These are phyloP conservation scores for Temnothorax longispinosus DNA, from an alignment of 1,140 invertebrate genomes.

Conservation along the genomic window DNA sequence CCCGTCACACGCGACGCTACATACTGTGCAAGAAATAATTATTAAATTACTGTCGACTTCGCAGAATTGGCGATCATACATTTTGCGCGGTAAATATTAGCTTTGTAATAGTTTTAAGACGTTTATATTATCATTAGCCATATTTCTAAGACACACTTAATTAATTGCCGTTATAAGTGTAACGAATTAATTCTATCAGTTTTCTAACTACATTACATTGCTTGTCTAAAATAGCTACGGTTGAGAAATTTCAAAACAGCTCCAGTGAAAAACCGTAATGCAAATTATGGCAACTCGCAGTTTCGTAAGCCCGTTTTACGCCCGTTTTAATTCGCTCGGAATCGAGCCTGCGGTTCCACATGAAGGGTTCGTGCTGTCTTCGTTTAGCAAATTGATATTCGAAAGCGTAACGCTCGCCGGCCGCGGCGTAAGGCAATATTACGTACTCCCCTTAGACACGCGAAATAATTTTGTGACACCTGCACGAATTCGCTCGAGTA, in stretches of 20 bases:
- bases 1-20: not conserved
- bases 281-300: not conserved
- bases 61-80: not conserved
- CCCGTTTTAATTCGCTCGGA: conserved; percentile 8
- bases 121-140: not conserved
- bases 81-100: not conserved
- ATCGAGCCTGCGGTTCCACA: not conserved
- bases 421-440: not conserved
- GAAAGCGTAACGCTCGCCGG: conserved; percentile 6
- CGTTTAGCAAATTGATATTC: conserved; percentile 36
- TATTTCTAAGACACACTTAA: not conserved
- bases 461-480: conserved; percentile 35
- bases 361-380: not conserved
- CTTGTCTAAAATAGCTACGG: not conserved
- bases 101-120: not conserved
- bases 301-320: conserved; percentile 38
- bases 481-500: not conserved
- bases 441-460: not conserved
- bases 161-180: not conserved
- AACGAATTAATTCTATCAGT: conserved; percentile 7
- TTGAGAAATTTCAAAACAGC: not conserved
- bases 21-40: not conserved
- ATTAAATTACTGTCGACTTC: conserved; percentile 15
- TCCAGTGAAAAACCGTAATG: not conserved
- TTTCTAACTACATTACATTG: not conserved